Evolutionary conservation across 2,797 vertebrate species (phyloP).

Genomic region (Perodicticus potto): DNA sequence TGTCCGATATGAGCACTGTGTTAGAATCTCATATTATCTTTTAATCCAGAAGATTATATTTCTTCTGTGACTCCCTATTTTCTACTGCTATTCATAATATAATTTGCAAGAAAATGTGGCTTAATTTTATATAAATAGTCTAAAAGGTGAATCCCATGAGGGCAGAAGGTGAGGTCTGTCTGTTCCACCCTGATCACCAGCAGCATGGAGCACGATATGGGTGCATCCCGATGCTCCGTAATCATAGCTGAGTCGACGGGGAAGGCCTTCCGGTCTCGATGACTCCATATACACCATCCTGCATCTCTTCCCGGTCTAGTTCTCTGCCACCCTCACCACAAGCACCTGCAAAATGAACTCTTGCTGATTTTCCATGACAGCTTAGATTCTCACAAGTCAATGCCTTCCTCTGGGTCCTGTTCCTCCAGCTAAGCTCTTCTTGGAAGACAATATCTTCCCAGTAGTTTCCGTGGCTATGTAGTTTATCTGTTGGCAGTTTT

Average conservation of each 20-base stretch:
- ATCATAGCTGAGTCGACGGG: neutral
- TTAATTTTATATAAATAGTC: constrained; percentile 36
- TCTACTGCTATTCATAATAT: constrained; percentile 17
- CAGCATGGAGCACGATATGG: neutral
- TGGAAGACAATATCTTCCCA: neutral
- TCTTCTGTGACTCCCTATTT: neutral
- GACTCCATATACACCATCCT: neutral
- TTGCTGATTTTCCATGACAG: constrained; percentile 38
- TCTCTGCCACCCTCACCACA: neutral
- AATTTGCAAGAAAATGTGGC: neutral
- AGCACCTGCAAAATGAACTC: neutral
- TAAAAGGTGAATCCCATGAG: neutral
- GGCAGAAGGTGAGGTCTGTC: neutral
- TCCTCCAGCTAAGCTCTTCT: neutral
- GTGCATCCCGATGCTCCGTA: neutral
- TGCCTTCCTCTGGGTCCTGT: neutral
- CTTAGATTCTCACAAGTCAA: neutral
- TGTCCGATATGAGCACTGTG: neutral
- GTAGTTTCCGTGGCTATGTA: neutral
- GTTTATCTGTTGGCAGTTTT: constrained; percentile 19
- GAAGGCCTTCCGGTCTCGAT: neutral
- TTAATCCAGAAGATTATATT: neutral
- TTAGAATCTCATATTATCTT: neutral
- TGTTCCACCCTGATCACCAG: neutral
- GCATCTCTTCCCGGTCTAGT: neutral